These are phyloP conservation scores for Phrynocephalus guinanensis DNA, from an alignment of 2,797 vertebrate genomes.

Conservation along the genomic window DNA sequence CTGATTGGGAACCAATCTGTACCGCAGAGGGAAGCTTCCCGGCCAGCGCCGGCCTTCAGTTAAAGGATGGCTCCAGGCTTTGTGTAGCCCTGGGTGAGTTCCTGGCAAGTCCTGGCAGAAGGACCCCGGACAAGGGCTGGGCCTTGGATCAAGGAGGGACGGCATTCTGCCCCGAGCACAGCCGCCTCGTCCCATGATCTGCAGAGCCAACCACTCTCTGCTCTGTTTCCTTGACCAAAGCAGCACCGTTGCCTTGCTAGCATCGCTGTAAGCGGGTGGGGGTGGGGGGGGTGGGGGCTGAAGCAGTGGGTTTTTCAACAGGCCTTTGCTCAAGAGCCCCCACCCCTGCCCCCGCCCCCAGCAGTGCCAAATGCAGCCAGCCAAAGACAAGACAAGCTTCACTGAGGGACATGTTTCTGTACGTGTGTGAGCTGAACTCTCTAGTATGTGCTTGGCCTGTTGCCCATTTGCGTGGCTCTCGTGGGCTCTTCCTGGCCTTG, in stretches of 20 bases:
- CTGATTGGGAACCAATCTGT: too few species aligned
- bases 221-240: neutral
- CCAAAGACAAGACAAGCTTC: neutral
- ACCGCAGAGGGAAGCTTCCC: too few species aligned
- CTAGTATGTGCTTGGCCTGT: neutral
- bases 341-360: too few species aligned
- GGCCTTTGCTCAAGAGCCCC: neutral
- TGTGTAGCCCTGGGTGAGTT: too few species aligned
- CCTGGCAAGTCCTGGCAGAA: too few species aligned
- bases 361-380: neutral
- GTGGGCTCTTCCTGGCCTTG: conserved; percentile 15
- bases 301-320: neutral
- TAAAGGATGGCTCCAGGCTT: too few species aligned
- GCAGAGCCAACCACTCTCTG: neutral
- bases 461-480: neutral
- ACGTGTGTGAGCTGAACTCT: accelerated
- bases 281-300: conserved; percentile 17
- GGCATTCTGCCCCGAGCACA: too few species aligned
- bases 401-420: neutral
- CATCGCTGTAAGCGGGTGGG: conserved; percentile 18
- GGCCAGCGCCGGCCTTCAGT: too few species aligned
- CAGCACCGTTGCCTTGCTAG: too few species aligned
- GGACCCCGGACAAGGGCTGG: too few species aligned
- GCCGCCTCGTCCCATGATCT: neutral
- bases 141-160: too few species aligned